Base-by-base conservation (phyloP, 2,888 invertebrate genomes). In the Spialia ferax region DNA sequence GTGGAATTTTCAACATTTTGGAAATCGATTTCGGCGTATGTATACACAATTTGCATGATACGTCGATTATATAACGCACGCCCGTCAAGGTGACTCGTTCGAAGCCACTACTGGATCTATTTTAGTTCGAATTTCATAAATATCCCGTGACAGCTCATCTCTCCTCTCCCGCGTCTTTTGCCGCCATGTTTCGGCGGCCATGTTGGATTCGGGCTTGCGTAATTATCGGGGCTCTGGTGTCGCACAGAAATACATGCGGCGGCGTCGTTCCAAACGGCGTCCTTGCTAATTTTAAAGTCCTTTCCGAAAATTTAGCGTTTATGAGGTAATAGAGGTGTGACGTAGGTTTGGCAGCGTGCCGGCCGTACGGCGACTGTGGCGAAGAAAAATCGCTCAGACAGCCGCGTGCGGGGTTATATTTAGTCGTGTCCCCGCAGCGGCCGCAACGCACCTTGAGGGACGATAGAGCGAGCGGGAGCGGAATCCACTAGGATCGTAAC, bases 61-160 rank as follows among this genome's bases (percentile, higher is more conserved):
- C 69, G 81, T 78, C 71, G 74, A 78, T 91, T 91, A 91, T 81
- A 85, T 90, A 93, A 92, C 81, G 80, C 79, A 75, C 84, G 85
- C 84, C 77, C 88, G 88, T 89, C 93, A 93, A 93, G 93, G 93
- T 93, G 93, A 93, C 92, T 93, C 86, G 87, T 78, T 78, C 87
- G 85, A 80, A 89, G 89, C 91, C 85, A 87, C 92, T 87, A 90
- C 88, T 83, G 87, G 83, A 81, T 88, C 93, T 93, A 93, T 93
- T 93, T 92, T 87, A 82, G 93, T 92, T 88, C 88, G 85, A 89
- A 92, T 92, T 92, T 93, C 93, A 93, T 93, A 93, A 93, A 93
- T 93, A 93, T 86, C 91, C 87, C 90, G 89, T 89, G 93, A 92
- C 93, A 93, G 91, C 88, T 84, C 89, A 89, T 90, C 90, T 88